Percentiles rank a stretch among this genome's conserved stretches.
These are phyloP conservation scores for Solea solea DNA, from an alignment of 2,113 vertebrate genomes.

Conservation along the genomic window DNA sequence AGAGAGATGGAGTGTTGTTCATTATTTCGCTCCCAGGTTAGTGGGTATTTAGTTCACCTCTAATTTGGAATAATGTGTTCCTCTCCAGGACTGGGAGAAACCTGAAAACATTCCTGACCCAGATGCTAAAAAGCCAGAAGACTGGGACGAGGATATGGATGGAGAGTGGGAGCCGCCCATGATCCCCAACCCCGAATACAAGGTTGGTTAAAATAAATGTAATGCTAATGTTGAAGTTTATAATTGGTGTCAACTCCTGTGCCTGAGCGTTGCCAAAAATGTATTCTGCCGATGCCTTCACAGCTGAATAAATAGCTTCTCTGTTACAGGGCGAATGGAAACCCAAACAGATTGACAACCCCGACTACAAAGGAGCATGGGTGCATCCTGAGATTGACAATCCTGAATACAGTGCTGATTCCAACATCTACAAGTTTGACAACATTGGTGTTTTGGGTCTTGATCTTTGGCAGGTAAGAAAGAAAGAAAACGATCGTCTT, in stretches of 20 bases:
- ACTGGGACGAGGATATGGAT: conserved; percentile 85
- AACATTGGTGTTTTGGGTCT: conserved; percentile 84
- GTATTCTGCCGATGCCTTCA: neutral
- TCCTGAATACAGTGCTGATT: conserved; percentile 78
- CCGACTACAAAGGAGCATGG: conserved; percentile 85
- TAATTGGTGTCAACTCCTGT: neutral
- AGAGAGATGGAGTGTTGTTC: neutral
- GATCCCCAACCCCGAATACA: conserved; percentile 86
- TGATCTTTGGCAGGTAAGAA: conserved; percentile 90
- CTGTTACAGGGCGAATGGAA: conserved; percentile 84
- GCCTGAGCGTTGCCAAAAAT: neutral
- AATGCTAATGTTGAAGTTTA: neutral
- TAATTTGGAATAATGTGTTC: neutral
- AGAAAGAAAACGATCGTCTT: neutral
- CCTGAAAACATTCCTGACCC: conserved; percentile 85
- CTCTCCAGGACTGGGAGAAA: conserved; percentile 86
- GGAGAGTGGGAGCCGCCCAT: conserved; percentile 85
- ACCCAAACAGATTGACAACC: conserved; percentile 84
- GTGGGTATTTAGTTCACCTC: too few relatives aligned
- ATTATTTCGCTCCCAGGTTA: neutral
- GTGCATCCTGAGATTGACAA: conserved; percentile 86
- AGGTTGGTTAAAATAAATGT: conserved; percentile 67
- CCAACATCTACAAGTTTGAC: conserved; percentile 83
- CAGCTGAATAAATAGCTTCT: neutral
- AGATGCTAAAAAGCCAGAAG: conserved; percentile 84